Conservation (phyloP, 2,888 invertebrate genomes). For the Ceraclea dissimilis region DNA sequence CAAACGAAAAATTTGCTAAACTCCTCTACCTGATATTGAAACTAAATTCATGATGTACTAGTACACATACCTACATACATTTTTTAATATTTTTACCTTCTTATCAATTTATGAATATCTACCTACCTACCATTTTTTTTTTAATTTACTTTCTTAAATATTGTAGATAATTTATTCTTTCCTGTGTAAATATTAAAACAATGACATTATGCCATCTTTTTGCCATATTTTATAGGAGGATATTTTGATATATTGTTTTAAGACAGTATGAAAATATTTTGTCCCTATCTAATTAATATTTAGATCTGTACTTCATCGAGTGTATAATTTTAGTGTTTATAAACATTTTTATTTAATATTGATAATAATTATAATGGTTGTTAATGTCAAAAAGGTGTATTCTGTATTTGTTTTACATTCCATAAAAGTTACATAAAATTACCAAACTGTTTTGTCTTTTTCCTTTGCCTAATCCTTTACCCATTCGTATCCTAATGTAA, state of each 20-base stretch:
- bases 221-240: slow-evolving; percentile 21
- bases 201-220: slow-evolving; percentile 17
- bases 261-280: slow-evolving; percentile 9
- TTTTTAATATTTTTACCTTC: too few species aligned
- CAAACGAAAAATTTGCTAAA: too few species aligned
- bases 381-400: slow-evolving; percentile 21
- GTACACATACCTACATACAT: too few species aligned
- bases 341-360: neutral
- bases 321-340: neutral
- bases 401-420: slow-evolving; percentile 25
- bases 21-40: too few species aligned
- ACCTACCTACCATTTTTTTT: too few species aligned
- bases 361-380: slow-evolving; percentile 3
- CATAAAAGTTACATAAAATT: slow-evolving; percentile 10
- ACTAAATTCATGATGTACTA: too few species aligned
- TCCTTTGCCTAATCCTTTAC: too few species aligned
- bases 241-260: slow-evolving; percentile 6
- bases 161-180: too few species aligned
- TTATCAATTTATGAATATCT: too few species aligned
- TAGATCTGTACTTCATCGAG: neutral
- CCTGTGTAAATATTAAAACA: too few species aligned
- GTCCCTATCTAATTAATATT: slow-evolving; percentile 5
- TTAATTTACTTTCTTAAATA: too few species aligned
- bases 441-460: neutral
- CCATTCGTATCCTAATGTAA: too few species aligned